phyloP scores from a whole-genome alignment of 1,140 invertebrate species.

The Magallana gigas region DNA sequence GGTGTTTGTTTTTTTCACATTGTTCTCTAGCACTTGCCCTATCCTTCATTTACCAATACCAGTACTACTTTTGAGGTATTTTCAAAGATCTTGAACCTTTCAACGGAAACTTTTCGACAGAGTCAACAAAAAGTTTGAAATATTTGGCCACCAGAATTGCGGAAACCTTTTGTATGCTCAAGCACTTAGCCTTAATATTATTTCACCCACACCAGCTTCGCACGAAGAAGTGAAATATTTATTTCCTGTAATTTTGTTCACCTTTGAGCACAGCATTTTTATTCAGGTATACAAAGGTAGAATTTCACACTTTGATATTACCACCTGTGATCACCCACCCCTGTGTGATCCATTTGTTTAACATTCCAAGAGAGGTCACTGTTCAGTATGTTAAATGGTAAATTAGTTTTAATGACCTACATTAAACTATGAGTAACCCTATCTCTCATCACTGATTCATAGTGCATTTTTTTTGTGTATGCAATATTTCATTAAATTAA shows the following conservation, averaged over 20 bases:
- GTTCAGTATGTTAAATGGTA: background rate
- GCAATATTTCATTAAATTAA: too few species aligned
- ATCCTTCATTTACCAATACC: background rate
- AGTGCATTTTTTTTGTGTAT: too few species aligned
- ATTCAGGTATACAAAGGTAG: background rate
- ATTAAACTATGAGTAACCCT: too few species aligned
- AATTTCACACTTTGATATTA: background rate
- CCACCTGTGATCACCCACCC: background rate
- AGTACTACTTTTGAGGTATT: background rate
- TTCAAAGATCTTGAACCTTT: background rate
- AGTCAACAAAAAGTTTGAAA: slow-evolving; percentile 3
- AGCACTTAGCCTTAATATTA: slow-evolving; percentile 11
- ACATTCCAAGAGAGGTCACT: background rate
- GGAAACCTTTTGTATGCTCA: background rate
- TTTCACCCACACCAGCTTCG: slow-evolving; percentile 3
- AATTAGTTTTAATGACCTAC: background rate
- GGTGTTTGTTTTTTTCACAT: background rate
- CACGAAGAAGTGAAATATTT: slow-evolving; percentile 25
- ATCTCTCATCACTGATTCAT: too few species aligned
- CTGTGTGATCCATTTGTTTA: background rate
- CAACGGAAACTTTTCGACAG: background rate
- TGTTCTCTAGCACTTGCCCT: background rate
- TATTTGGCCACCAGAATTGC: background rate
- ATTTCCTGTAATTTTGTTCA: background rate
- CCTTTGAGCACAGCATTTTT: background rate